Base-by-base conservation (phyloP, 2,888 invertebrate genomes). In the Polietes domitor region DNA sequence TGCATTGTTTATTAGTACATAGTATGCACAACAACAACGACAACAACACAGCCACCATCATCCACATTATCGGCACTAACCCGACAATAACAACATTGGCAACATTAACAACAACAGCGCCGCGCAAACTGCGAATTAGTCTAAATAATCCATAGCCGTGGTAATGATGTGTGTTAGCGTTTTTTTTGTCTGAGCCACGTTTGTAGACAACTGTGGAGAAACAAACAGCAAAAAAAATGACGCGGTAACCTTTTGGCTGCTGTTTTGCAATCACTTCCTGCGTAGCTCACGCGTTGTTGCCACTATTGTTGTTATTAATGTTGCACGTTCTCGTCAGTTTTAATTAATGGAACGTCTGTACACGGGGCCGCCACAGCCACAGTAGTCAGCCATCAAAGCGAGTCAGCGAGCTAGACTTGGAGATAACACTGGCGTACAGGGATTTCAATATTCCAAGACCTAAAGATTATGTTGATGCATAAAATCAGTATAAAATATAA, bases 1-100 rank as follows among this genome's bases (percentile, higher is more conserved):
- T 77, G 77, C 77, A 75, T 85, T 82, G 75, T 82, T 80, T 82
- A 80, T 77, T 63, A 47, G 43, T 71, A 28, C 10, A 21, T 61
- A 68, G n/a, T n/a, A 80, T 77, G 68, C 47, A 71, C n/a, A 15
- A 50, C 70, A 72, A 73, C 28, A 80, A n/a, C 41, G 47, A 85
- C 86, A 88, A 87, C 88, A 88, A 86, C 87, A 87, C 86, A 86
- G 87, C 85, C 85, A 87, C 88, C 86, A 87, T 9, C 88, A 88
- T 88, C 88, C 88, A 87, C 87, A 88, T 89, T 87, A 87, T 87
- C 87, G 61, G 24, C 61, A 26, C 15, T n/a, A 74, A 21, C 61
- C 37, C 50, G 17, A 28, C 73, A 41, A 55, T 58, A 73, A 17
- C 75, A 68, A 21, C 24, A 74, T 55, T 24, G 53, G 24, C 43